phyloP scores from a whole-genome alignment of 2,113 vertebrate genomes.

The Oreochromis spilurus region DNA sequence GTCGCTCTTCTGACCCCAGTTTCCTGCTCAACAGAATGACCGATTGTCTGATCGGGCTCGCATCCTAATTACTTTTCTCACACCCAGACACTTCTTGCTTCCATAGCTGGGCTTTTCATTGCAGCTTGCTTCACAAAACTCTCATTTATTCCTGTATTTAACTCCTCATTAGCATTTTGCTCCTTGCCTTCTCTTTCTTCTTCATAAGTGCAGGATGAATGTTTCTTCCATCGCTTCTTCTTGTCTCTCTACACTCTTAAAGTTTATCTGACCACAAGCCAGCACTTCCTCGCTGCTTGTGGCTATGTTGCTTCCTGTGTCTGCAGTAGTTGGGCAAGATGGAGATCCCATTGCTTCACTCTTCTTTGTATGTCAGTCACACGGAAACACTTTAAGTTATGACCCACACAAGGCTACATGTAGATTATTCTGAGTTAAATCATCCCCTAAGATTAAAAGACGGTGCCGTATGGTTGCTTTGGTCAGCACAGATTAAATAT shows the following conservation, averaged over 20 bases:
- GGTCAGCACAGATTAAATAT: not conserved
- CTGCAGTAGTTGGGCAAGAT: not conserved
- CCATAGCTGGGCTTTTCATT: not conserved
- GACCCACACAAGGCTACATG: not conserved
- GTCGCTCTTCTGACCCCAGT: slow-evolving; percentile 59
- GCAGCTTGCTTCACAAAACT: not conserved
- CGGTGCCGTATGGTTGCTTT: not conserved
- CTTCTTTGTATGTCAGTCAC: not conserved
- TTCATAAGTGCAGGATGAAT: slow-evolving; percentile 14
- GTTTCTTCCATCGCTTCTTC: not conserved
- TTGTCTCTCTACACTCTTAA: slow-evolving; percentile 38
- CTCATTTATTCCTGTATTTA: not conserved
- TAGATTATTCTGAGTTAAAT: not conserved
- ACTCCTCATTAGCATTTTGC: not conserved
- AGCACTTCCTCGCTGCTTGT: slow-evolving; percentile 11
- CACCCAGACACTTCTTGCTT: not conserved
- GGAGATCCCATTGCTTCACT: not conserved
- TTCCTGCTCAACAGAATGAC: slow-evolving; percentile 66
- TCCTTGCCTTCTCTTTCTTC: not conserved
- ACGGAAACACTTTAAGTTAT: not conserved
- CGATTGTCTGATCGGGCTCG: slow-evolving; percentile 34
- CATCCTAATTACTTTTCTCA: slow-evolving; percentile 2
- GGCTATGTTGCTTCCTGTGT: slow-evolving; percentile 50
- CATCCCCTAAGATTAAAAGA: not conserved
- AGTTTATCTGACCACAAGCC: slow-evolving; percentile 21